Conservation (phyloP, 2,113 vertebrate genomes). For the Carassius gibelio region DNA sequence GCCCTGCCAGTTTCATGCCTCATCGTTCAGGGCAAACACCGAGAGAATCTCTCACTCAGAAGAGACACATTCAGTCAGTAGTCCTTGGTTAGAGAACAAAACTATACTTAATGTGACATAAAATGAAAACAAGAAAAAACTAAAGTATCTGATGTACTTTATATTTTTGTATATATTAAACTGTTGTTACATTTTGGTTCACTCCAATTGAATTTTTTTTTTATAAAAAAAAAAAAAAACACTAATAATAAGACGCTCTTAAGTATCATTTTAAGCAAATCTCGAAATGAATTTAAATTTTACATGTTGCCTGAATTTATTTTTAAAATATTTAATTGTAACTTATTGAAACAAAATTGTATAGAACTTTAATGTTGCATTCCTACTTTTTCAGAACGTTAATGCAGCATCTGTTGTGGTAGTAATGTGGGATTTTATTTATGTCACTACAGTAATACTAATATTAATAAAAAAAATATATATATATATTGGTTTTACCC, state of each 20-base stretch:
- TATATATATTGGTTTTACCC: background rate
- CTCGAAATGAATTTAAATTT: background rate
- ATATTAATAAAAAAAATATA: background rate
- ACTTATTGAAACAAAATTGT: no score
- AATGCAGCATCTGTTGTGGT: background rate
- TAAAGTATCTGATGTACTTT: background rate
- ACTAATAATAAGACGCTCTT: background rate
- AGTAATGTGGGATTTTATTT: background rate
- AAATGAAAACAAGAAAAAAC: slow-evolving; percentile 11
- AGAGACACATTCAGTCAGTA: background rate
- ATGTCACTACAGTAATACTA: background rate
- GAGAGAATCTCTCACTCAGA: background rate
- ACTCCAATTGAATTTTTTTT: no score
- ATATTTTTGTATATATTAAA: background rate
- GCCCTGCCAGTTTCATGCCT: slow-evolving; percentile 36
- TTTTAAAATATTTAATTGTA: background rate
- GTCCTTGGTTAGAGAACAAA: slow-evolving; percentile 3
- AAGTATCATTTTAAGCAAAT: background rate
- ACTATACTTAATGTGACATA: background rate
- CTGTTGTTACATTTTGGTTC: no score
- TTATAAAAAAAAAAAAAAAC: no score
- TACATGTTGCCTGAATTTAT: background rate
- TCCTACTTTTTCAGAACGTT: background rate
- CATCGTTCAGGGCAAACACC: slow-evolving; percentile 20
- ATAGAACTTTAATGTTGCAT: background rate